A percentile compares a stretch with the other conserved stretches of the same genome.
Evolutionary conservation across 2,888 invertebrate species (phyloP).

Genomic region (Bembecia ichneumoniformis): DNA sequence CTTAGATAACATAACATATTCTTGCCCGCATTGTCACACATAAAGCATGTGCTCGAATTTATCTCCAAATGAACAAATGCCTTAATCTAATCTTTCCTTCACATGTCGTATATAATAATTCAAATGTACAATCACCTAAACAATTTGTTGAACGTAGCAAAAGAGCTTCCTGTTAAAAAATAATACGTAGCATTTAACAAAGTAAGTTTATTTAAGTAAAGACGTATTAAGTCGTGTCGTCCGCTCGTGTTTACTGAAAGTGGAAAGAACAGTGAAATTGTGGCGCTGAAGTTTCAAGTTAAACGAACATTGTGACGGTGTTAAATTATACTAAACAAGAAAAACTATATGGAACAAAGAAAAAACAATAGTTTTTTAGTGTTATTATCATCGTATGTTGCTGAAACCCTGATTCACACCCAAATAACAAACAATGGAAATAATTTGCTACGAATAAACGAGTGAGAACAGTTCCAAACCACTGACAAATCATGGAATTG

Average conservation of each 20-base stretch:
- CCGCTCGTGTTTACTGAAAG: slow-evolving; percentile 21
- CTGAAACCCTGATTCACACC: slow-evolving; percentile 27
- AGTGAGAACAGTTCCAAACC: slow-evolving; percentile 25
- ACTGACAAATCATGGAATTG: slow-evolving; percentile 34
- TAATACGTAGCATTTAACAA: slow-evolving; percentile 3
- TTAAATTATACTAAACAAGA: slow-evolving; percentile 23
- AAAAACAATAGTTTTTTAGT: slow-evolving; percentile 24
- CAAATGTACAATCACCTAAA: no score
- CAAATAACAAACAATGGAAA: slow-evolving; percentile 9
- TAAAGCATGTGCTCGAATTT: no score
- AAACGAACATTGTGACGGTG: slow-evolving; percentile 26
- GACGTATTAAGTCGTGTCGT: slow-evolving; percentile 25
- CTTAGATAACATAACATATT: no score
- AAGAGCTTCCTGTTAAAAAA: slow-evolving; percentile 33
- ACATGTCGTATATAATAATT: no score
- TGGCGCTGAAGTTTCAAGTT: slow-evolving; percentile 14
- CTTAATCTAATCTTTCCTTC: no score
- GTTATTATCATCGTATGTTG: slow-evolving; percentile 26
- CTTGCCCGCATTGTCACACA: no score
- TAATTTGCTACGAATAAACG: slow-evolving; percentile 15
- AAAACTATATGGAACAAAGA: slow-evolving; percentile 24
- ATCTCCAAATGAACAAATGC: no score
- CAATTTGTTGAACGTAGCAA: slow-evolving; percentile 2
- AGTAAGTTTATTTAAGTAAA: not conserved
- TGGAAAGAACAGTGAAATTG: slow-evolving; percentile 14